Percentiles rank a stretch among this genome's conserved stretches.
phyloP scores from a whole-genome alignment of 2,797 vertebrate species.

The Catharus ustulatus region DNA sequence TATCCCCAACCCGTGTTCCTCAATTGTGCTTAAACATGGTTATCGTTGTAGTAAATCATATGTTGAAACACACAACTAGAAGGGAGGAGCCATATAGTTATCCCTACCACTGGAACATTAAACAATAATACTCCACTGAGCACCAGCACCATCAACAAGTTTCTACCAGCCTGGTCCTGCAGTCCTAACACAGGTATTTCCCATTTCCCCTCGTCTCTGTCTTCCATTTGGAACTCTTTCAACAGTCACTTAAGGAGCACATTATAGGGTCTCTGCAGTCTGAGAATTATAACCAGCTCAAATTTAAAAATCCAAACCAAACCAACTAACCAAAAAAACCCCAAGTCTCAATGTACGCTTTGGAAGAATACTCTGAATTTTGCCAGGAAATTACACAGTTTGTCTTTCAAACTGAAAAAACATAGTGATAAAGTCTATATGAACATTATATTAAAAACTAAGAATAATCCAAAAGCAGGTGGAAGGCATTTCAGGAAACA shows the following conservation, averaged over 20 bases:
- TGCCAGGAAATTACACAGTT: neutral
- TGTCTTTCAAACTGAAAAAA: neutral
- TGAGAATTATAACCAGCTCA: neutral
- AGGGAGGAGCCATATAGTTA: neutral
- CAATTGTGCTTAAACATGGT: slow-evolving; percentile 35
- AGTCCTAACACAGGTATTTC: neutral
- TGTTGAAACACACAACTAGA: slow-evolving; percentile 5
- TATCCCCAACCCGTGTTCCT: slow-evolving; percentile 17
- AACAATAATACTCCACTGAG: slow-evolving; percentile 22
- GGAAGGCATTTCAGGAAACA: slow-evolving; percentile 18
- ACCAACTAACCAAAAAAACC: neutral
- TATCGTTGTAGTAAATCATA: slow-evolving; percentile 46
- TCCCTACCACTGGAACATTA: slow-evolving; percentile 28
- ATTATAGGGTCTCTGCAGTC: neutral
- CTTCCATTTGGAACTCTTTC: neutral
- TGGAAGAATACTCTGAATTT: neutral
- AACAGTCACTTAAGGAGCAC: neutral
- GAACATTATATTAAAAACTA: neutral
- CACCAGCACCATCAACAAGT: slow-evolving; percentile 27
- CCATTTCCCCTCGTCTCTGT: neutral
- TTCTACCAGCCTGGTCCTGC: neutral
- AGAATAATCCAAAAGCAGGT: neutral
- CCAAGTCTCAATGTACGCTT: neutral
- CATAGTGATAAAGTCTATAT: neutral
- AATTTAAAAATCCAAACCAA: neutral